Evolutionary conservation across 2,888 invertebrate species (phyloP).

Genomic region (Epistrophe eligans): DNA sequence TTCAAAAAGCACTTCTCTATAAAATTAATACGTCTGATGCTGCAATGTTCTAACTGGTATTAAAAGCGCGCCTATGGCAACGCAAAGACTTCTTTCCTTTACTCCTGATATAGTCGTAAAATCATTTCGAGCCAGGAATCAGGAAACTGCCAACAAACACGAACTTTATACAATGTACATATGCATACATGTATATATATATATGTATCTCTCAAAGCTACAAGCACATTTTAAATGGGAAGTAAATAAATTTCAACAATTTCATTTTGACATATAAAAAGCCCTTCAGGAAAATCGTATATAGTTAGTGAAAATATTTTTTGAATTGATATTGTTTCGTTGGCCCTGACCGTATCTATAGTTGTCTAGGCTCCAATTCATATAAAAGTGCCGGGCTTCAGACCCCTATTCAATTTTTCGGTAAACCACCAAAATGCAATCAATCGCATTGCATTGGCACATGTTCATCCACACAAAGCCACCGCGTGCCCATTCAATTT

Average conservation of each 20-base stretch:
- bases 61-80: conserved; percentile 1
- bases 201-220: neutral
- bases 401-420: conserved; percentile 49
- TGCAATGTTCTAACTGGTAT: neutral
- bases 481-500: conserved; percentile 68
- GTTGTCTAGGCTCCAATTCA: neutral
- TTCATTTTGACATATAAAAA: conserved; percentile 44
- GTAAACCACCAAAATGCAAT: conserved; percentile 74
- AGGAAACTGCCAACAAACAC: conserved; percentile 9
- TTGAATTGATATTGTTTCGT: conserved; percentile 42
- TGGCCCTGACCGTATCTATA: neutral
- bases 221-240: conserved; percentile 11
- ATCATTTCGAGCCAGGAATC: conserved; percentile 37
- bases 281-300: conserved; percentile 30
- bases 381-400: neutral
- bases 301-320: conserved; percentile 23
- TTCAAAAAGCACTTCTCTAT: neutral
- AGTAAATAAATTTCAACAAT: conserved; percentile 41
- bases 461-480: conserved; percentile 71
- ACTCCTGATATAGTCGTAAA: neutral
- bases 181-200: too few relatives aligned
- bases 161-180: neutral
- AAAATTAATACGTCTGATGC: neutral
- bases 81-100: neutral
- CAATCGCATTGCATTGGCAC: conserved; percentile 74